Evolutionary conservation across 30 jellyfish, hydroid and myxozoan genomes (phyloP).

Genomic region (Catostylus mosaicus): DNA sequence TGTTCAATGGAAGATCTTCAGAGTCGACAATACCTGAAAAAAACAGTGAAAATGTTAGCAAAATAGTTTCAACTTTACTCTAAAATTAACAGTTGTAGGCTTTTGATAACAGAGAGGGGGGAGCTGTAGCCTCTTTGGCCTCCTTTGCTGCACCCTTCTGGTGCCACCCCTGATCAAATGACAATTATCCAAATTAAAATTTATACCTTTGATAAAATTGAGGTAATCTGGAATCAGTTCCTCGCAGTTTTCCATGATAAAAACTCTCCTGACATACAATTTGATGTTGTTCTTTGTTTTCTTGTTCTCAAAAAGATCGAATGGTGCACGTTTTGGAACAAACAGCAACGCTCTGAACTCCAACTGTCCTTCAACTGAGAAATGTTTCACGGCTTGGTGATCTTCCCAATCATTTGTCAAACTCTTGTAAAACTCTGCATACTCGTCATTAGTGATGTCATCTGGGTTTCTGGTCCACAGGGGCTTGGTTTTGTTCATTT

Average conservation of each 20-base stretch:
- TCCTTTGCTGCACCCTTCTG: too few species aligned
- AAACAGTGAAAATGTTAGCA: too few species aligned
- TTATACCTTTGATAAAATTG: conserved; percentile 82
- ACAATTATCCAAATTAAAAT: too few species aligned
- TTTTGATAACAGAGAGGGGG: too few species aligned
- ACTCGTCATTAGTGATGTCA: conserved; percentile 95
- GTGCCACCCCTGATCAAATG: too few species aligned
- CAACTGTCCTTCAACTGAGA: conserved; percentile 97
- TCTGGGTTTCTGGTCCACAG: conserved; percentile 98
- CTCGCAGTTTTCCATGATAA: conserved; percentile 98
- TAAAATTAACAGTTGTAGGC: too few species aligned
- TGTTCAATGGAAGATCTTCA: conserved; percentile 93
- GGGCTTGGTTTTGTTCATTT: conserved; percentile 89
- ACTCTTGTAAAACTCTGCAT: conserved; percentile 97
- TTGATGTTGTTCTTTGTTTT: conserved; percentile 82
- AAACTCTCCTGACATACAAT: conserved; percentile 91
- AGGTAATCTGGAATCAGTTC: conserved; percentile 94
- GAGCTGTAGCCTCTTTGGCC: too few species aligned
- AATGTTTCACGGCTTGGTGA: conserved; percentile 94
- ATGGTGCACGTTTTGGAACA: conserved; percentile 98
- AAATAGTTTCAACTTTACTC: too few species aligned
- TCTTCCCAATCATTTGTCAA: conserved; percentile 98
- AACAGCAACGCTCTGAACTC: conserved; percentile 94
- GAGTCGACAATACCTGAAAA: conserved; percentile 81
- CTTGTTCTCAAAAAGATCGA: conserved; percentile 95